A percentile compares a stretch with the other conserved stretches of the same genome.
phyloP scores from a whole-genome alignment of 2,113 vertebrate genomes.

The Albula glossodonta region DNA sequence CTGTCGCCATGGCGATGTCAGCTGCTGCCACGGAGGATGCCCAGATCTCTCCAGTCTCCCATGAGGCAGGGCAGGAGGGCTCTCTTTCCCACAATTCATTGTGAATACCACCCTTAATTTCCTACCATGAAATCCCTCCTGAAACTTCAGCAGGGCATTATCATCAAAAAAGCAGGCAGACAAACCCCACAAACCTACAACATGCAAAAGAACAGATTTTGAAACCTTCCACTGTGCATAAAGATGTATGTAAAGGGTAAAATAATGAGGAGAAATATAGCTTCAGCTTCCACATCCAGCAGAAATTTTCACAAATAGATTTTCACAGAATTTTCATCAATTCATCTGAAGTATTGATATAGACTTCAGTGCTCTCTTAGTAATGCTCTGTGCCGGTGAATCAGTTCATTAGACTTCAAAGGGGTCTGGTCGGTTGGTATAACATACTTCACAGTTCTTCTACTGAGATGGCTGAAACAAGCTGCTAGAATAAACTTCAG shows the following conservation, averaged over 20 bases:
- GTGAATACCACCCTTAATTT: constrained; percentile 36
- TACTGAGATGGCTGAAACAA: not conserved
- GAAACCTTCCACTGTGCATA: too few species aligned
- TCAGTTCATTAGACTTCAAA: not conserved
- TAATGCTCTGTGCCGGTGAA: not conserved
- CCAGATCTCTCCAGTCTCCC: constrained; percentile 37
- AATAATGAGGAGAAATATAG: too few species aligned
- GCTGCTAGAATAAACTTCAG: not conserved
- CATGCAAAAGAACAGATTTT: not conserved
- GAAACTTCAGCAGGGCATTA: constrained; percentile 35
- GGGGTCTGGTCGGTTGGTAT: not conserved
- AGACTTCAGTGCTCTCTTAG: too few species aligned
- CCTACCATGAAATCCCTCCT: constrained; percentile 37
- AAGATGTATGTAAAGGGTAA: too few species aligned
- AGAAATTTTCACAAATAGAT: too few species aligned
- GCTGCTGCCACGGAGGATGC: constrained; percentile 49
- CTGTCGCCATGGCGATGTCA: constrained; percentile 57
- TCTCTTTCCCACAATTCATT: constrained; percentile 43
- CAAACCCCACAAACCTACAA: not conserved
- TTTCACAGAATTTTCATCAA: too few species aligned
- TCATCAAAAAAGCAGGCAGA: constrained; percentile 34
- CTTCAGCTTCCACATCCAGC: too few species aligned
- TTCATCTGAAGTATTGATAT: not conserved
- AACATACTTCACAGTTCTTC: not conserved
- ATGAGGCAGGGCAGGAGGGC: constrained; percentile 20